phyloP scores from a whole-genome alignment of 2,113 vertebrate genomes.

The Scytalopus superciliaris region DNA sequence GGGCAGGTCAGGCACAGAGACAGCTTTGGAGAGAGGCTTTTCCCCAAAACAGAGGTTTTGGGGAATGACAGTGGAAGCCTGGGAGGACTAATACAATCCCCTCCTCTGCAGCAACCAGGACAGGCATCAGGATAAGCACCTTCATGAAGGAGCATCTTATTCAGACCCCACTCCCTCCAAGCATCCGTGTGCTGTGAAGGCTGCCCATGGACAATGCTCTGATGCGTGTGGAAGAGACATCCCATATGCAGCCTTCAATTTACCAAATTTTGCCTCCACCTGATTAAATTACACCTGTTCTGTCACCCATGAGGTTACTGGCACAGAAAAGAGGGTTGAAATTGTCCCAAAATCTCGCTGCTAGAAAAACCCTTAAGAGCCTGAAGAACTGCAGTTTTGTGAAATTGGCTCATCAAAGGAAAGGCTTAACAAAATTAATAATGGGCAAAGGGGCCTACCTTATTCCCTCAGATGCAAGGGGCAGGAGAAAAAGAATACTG shows the following conservation, averaged over 20 bases:
- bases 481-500: not conserved
- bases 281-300: not conserved
- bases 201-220: fast-evolving
- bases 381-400: not conserved
- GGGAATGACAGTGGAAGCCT: not conserved
- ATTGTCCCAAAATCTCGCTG: not conserved
- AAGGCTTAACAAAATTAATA: not conserved
- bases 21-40: not conserved
- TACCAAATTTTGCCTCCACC: not conserved
- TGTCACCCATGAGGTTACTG: not conserved
- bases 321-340: not conserved
- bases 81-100: not conserved
- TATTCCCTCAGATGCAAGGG: not conserved
- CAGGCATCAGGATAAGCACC: not conserved
- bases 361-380: not conserved
- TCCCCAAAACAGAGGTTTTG: not conserved
- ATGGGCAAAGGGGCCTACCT: not conserved
- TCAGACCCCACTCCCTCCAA: not conserved
- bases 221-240: not conserved
- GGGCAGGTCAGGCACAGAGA: not conserved
- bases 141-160: not conserved
- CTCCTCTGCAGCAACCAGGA: fast-evolving
- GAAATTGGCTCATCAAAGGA: not conserved
- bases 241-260: not conserved
- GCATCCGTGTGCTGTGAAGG: not conserved